Evolutionary conservation across 1,140 invertebrate species (phyloP), one percentile per base, ranked within the genome.

Genomic region (Atta texana): DNA sequence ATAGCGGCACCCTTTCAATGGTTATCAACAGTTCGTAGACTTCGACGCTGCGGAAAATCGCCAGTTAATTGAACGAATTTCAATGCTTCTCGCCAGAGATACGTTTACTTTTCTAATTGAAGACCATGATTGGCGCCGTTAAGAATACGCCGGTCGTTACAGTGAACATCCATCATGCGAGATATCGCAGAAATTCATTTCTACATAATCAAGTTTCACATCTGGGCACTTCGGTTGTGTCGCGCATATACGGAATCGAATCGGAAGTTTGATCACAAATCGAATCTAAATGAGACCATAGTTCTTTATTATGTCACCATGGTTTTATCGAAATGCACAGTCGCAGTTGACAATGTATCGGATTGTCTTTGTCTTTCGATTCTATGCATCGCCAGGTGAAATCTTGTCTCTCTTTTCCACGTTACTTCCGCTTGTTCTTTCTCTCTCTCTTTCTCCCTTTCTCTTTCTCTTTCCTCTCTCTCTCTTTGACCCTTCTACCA

Each of bases 41-140:
- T 57, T 44, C 12, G 61, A 18, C 24, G 55, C n/a, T 7, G 78
- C 12, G 44, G 34, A 81, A 51, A 34, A 74, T 72, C 55, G 55
- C 55, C 55, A 21, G 39, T 84, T 84, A 84, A 84, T 74, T 61
- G 69, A 84, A 84, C 55, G 80, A 84, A 57, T 84, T 84, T 75
- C 69, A 75, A 61, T 51, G 69, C 39, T 10, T 3, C 53, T 74
- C 68, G 68, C 24, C 14, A 55, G 39, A 59, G 80, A 39, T 63
- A 49, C 55, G 69, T 84, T 84, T 84, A 84, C 69, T 24, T 84
- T 84, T 75, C 80, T 75, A 84, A 84, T 84, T 84, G 80, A 34
- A 51, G 69, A 34, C 24, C 16, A n/a, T n/a, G 55, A 84, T 84
- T 21, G 80, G 34, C 24, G 24, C 18, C 55, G 55, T 8, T 74